A percentile compares a stretch with the other conserved stretches of the same genome.
These are phyloP conservation scores for Rhagonycha lutea DNA, from an alignment of 2,888 invertebrate species.

Conservation along the genomic window DNA sequence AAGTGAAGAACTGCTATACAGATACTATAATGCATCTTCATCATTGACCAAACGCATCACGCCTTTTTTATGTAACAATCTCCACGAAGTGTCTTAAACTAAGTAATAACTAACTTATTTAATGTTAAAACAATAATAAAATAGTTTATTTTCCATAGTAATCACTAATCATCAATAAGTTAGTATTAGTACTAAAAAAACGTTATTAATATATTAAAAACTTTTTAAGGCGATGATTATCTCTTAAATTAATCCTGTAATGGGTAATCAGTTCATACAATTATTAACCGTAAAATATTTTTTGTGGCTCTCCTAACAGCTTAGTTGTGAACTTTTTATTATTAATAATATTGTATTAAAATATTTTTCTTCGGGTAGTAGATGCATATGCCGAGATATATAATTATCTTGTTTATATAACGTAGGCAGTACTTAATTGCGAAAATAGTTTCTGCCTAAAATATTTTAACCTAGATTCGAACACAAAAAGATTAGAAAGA, in stretches of 20 bases:
- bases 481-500: background rate
- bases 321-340: background rate
- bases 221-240: background rate
- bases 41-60: conserved; percentile 1
- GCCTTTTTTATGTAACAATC: conserved; percentile 8
- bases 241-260: background rate
- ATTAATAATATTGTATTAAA: background rate
- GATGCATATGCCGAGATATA: background rate
- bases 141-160: background rate
- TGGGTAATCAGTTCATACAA: background rate
- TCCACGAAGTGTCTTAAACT: background rate
- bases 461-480: background rate
- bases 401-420: background rate
- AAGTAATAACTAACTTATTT: background rate
- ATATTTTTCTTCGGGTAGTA: background rate
- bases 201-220: background rate
- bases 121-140: background rate
- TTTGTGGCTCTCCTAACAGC: background rate
- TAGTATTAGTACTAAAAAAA: too few relatives aligned
- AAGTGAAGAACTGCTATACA: conserved; percentile 1
- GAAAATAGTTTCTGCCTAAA: background rate
- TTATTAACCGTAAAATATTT: background rate
- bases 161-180: background rate
- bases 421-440: background rate
- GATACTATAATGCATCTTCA: background rate